Base-by-base conservation (phyloP, 2,888 invertebrate genomes). In the Chymomyza caudatula region DNA sequence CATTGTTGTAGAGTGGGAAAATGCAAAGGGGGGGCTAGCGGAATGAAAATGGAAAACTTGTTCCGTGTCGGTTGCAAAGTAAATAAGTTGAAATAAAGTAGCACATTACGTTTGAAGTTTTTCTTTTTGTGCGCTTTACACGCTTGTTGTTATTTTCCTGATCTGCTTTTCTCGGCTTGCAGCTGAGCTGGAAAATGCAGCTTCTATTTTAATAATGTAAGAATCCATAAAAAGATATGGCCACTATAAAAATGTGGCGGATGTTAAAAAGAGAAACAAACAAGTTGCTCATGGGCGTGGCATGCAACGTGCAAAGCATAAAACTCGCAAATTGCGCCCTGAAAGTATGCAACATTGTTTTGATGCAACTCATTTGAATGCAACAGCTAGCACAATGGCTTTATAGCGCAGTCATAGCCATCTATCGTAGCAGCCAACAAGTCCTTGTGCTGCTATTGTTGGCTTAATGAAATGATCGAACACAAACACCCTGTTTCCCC, bases 201-300 rank as follows among this genome's bases (percentile, higher is more conserved):
- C 29, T 61, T 65, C 53, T 49, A 44, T 68, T 68, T 83, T 79
- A 83, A 80, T 85, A 82, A 73, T 76, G 71, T 71, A 71, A 70
- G 77, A 70, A 70, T 69, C 71, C 80, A 79, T 82, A 76, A 85
- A 85, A 79, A 64, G 65, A 73, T 73, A 79, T 80, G 80, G 65
- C 68, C 69, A 64, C 69, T 67, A 80, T 83, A 79, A 83, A 82
- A 76, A 79, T 69, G 76, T 69, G 69, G 59, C 65, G 65, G 69
- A 68, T 68, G 67, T 75, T 76, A 79, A 75, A 68, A 17, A 4
- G n/a, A 13, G n/a, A 23, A 23, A 17, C 25, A 25, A 17, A 20
- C 53, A 20, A 47, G 51, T 20, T 20, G 51, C 13, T 37, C 11
- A 8, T 37, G 29, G 29, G 11, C 29, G 8, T 8, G 29, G 29